Evolutionary conservation across 2,888 invertebrate species (phyloP), one percentile per base, ranked within the genome.

Genomic region (Lasioglossum lativentre): DNA sequence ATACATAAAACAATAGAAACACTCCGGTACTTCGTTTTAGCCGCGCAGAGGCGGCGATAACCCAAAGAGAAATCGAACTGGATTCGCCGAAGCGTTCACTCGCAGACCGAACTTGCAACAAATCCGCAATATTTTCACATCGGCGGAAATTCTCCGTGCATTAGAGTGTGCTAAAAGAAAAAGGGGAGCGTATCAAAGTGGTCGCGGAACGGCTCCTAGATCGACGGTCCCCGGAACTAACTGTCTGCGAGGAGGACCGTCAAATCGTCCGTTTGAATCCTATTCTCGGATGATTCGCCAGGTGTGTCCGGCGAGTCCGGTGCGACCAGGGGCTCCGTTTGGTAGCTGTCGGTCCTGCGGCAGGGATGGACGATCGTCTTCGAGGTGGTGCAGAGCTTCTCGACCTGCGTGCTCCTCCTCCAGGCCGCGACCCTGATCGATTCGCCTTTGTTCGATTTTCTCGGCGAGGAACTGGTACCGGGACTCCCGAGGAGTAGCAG

Each of bases 221-320:
- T 23, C 47, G 23, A 34, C 3, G 6, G 12, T 66, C 10, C 52
- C 59, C 30, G 52, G 12, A 83, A 92, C 91, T 92, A 92, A 92
- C 92, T 92, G 70, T 90, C 86, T 27, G 72, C 45, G 42, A 92
- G 81, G 12, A 92, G 80, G 23, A 87, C 91, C 8, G 90, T 89
- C 75, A 92, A 86, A 78, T 92, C 92, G 16, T 90, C 92, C 16
- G 86, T 85, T 23, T 85, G 86, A 78, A 83, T 87, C 66, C 90
- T 90, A 19, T 76, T 74, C 27, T 91, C 90, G 4, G 85, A 66
- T 16, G 80, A 27, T 27, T 91, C 91, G 47, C 85, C 75, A 19
- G 91, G 89, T 1, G 89, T 90, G 68, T 91, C 92, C 1, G 90
- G 91, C 0, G 87, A 88, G 3, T 89, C 89, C 0, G 90, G 91